Base-by-base conservation (phyloP, 2,888 invertebrate species). In the Acanthoscelides obtectus region DNA sequence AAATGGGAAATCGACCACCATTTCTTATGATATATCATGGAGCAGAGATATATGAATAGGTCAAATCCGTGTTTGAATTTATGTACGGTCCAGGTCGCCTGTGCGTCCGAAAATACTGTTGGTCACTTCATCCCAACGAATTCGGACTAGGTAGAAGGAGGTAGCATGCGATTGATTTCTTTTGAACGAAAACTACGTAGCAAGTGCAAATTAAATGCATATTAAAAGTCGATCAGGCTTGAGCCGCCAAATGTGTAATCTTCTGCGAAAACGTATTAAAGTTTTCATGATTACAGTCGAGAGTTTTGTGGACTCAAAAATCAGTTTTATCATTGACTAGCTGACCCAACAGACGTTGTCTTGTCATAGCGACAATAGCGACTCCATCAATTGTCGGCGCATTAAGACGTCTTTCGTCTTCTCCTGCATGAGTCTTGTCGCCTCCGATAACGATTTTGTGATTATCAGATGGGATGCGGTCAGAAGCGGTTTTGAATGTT, bases 341-440 rank as follows among this genome's bases (percentile, higher is more conserved):
- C n/a, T n/a, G n/a, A n/a, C n/a, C n/a, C n/a, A n/a, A n/a, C 63
- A 63, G 12, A 63, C 8, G 8, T n/a, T n/a, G n/a, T n/a, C n/a
- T n/a, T n/a, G n/a, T n/a, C n/a, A n/a, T n/a, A n/a, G n/a, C n/a
- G 66, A 66, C 66, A 66, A 66, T 77, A 20, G 81, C 82, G 66
- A 83, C 82, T 80, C 84, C 83, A 77, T 83, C 77, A 22, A 82
- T 77, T 65, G 79, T 81, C 72, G 83, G 83, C 68, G 82, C 83
- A 79, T 83, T 84, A 75, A 79, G 83, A 74, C 73, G 75, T 69
- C 81, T 20, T 76, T 72, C 78, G 73, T 83, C 80, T 76, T 75
- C 67, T 71, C 82, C 82, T 22, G 75, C 71, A 68, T 83, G 82
- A 74, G 68, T 74, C 78, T 81, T 83, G 74, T 83, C 82, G 25